Evolutionary conservation across 2,888 invertebrate species (phyloP), one percentile per base, ranked within the genome.

Genomic region (Aleiodes alternator): DNA sequence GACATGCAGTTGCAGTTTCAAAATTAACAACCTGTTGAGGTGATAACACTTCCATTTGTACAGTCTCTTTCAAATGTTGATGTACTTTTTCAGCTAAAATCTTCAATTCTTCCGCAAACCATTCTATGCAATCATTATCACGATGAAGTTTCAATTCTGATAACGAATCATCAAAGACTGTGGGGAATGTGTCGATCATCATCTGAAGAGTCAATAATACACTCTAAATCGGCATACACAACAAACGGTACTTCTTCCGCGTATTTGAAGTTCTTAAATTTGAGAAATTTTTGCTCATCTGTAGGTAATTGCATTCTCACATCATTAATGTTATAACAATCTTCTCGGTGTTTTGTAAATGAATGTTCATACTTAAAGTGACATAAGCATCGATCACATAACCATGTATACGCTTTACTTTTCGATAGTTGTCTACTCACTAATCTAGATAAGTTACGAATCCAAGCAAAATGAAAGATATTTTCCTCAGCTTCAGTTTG

Each of bases 1-100:
- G 73, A 68, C 80, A 80, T 12, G 34, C 9, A 61, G 31, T 59
- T n/a, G 76, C 51, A 9, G 66, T 69, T n/a, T 31, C 4, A 75
- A 78, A 79, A 8, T 69, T n/a, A 14, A 53, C 5, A 53, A 16
- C 16, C 51, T 72, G 16, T 53, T 76, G 43, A 38, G 51, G 31
- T 31, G n/a, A 16, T 56, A 43, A 68, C 9, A 69, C n/a, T 9
- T 76, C 29, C 74, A 76, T 76, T 31, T 50, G 51, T 53, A 69
- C 29, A 34, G 51, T 59, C 14, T 69, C 43, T 11, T 38, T 34
- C 50, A 74, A 56, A 48, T 59, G 57, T n/a, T 64, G 31, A 57
- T 76, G 12, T 16, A 78, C 59, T 29, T 70, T 29, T 7, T 31
- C 5, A 56, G 72, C 64, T 14, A 78, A 34, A 31, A 50, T 51